Evolutionary conservation across 92 coral and sea anemone genomes (phyloP).

Genomic region (Virgularia gustaviana): DNA sequence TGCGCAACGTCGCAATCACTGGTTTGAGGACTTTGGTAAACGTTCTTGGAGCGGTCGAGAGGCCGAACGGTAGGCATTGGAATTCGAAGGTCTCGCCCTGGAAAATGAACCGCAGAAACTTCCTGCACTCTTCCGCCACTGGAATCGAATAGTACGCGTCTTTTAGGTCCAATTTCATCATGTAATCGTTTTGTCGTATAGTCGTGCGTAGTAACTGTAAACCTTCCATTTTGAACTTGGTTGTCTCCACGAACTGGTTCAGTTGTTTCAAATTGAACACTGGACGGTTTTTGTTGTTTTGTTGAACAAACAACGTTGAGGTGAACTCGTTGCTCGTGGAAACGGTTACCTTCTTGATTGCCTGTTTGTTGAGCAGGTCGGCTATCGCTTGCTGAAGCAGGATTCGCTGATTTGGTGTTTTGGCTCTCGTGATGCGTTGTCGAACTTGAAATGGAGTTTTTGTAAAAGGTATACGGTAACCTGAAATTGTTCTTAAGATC

Average conservation of each 20-base stretch:
- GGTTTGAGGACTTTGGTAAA: slow-evolving; percentile 41
- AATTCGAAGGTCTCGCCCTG: slow-evolving; percentile 20
- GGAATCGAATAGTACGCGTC: slow-evolving; percentile 44
- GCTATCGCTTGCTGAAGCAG: slow-evolving; percentile 12
- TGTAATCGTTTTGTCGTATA: slow-evolving; percentile 44
- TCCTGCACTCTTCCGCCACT: slow-evolving; percentile 35
- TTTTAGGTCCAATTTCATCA: slow-evolving; percentile 50
- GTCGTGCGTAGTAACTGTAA: too few species aligned
- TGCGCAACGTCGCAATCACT: slow-evolving; percentile 40
- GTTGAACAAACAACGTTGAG: slow-evolving; percentile 33
- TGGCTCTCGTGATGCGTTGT: slow-evolving; percentile 39
- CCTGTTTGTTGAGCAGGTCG: slow-evolving; percentile 24
- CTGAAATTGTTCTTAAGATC: slow-evolving; percentile 34
- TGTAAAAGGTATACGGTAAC: slow-evolving; percentile 30
- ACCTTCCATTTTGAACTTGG: slow-evolving; percentile 46
- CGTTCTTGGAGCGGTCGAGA: slow-evolving; percentile 37
- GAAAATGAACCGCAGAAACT: slow-evolving; percentile 45
- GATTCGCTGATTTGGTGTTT: slow-evolving; percentile 1
- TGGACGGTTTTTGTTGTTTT: slow-evolving; percentile 38
- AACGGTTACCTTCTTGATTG: slow-evolving; percentile 6
- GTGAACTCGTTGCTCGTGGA: slow-evolving; percentile 24
- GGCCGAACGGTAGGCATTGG: slow-evolving; percentile 44
- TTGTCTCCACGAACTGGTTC: slow-evolving; percentile 35
- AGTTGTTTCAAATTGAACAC: slow-evolving; percentile 41
- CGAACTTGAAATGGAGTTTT: slow-evolving; percentile 3